These are phyloP conservation scores for Metallyticus violacea DNA, from an alignment of 2,888 invertebrate species.

Conservation along the genomic window DNA sequence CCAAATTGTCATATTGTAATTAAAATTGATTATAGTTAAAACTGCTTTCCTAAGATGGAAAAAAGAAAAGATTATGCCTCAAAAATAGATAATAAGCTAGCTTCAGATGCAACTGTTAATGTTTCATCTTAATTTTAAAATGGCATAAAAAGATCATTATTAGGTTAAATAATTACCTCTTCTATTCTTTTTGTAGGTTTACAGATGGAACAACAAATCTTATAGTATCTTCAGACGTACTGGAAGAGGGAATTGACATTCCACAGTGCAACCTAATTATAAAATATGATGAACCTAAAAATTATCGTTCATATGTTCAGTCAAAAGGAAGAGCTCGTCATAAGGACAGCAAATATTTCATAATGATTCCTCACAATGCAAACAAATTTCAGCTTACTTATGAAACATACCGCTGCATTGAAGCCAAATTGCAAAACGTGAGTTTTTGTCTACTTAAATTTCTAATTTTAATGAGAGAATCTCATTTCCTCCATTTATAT, in stretches of 20 bases:
- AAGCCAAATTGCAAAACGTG: slow-evolving; percentile 35
- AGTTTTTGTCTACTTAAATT: slow-evolving; percentile 36
- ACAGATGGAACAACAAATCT: slow-evolving; percentile 60
- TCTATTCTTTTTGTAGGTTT: slow-evolving; percentile 48
- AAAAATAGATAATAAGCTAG: not conserved
- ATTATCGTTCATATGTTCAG: slow-evolving; percentile 82
- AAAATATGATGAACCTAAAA: slow-evolving; percentile 66
- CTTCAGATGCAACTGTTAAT: not conserved
- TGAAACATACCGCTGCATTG: slow-evolving; percentile 4
- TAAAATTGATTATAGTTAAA: too few species aligned
- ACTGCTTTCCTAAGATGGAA: too few species aligned
- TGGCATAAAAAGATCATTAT: not conserved
- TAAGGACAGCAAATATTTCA: slow-evolving; percentile 56
- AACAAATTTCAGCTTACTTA: slow-evolving; percentile 36
- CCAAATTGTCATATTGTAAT: too few species aligned
- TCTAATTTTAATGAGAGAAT: too few species aligned
- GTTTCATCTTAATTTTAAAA: not conserved
- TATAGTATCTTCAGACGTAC: slow-evolving; percentile 71
- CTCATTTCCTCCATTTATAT: too few species aligned
- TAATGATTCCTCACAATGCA: slow-evolving; percentile 51
- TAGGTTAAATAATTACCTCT: not conserved
- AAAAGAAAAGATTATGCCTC: too few species aligned
- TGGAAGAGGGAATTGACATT: slow-evolving; percentile 90
- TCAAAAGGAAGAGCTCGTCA: slow-evolving; percentile 68
- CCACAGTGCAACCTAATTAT: slow-evolving; percentile 78